Conservation (phyloP, 2,797 vertebrate genomes). For the Rhynchonycteris naso region DNA sequence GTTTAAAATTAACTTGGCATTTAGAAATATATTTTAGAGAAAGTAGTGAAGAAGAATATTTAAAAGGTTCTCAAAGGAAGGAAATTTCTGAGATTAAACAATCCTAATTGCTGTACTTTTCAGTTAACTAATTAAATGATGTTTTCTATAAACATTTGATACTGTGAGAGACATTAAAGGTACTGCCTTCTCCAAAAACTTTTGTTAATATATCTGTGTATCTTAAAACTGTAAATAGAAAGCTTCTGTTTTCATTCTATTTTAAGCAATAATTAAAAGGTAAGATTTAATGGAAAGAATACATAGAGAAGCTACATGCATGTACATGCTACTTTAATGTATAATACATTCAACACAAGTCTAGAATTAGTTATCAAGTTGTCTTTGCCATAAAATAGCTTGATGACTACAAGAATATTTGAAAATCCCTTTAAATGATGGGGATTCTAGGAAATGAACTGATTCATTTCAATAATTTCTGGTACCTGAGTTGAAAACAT, state of each 20-base stretch:
- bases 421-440: background rate
- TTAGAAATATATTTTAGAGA: slow-evolving; percentile 34
- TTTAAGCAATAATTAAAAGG: background rate
- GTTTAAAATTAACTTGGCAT: slow-evolving; percentile 4
- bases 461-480: background rate
- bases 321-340: background rate
- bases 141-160: slow-evolving; percentile 25
- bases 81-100: background rate
- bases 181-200: background rate
- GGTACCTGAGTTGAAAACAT: background rate
- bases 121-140: background rate
- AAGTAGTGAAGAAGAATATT: slow-evolving; percentile 19
- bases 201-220: background rate
- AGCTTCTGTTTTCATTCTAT: slow-evolving; percentile 5
- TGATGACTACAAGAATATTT: background rate
- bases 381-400: background rate
- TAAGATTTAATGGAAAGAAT: background rate
- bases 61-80: background rate
- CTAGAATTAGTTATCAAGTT: background rate
- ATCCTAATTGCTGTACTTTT: background rate
- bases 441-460: background rate
- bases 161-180: background rate
- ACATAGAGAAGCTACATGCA: background rate
- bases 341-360: background rate
- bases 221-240: slow-evolving; percentile 17